Conservation (phyloP, 2,113 vertebrate genomes). For the Colius striatus region DNA sequence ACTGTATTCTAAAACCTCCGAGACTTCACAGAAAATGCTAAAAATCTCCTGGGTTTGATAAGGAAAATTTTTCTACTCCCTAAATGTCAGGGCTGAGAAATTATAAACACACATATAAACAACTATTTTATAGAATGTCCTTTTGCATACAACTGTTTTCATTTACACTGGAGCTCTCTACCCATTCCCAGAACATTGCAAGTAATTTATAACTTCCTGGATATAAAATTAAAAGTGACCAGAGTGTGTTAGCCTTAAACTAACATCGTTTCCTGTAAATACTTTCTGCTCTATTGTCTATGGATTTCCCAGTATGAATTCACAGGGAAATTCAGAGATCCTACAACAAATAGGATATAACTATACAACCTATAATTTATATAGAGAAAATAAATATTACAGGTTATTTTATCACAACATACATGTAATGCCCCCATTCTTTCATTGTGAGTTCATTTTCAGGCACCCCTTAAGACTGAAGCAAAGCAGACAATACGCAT, state of each 20-base stretch:
- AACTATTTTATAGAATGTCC: not conserved
- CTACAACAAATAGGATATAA: not conserved
- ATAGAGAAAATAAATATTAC: not conserved
- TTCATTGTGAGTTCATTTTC: not conserved
- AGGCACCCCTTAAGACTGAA: not conserved
- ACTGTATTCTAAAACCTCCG: not conserved
- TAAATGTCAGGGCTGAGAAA: conserved; percentile 6
- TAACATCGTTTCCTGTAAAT: not conserved
- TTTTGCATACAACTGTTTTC: not conserved
- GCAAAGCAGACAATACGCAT: not conserved
- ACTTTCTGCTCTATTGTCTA: not conserved
- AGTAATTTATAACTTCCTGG: not conserved
- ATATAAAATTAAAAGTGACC: not conserved
- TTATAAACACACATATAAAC: not conserved
- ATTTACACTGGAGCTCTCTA: not conserved
- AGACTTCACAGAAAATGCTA: conserved; percentile 1
- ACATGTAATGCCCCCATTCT: not conserved
- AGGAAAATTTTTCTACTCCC: not conserved
- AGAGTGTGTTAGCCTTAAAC: not conserved
- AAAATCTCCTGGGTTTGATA: not conserved
- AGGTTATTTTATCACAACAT: not conserved
- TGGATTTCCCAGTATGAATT: not conserved
- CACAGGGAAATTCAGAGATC: not conserved
- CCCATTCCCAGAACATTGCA: not conserved
- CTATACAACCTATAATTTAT: not conserved